Base-by-base conservation (phyloP, 2,113 vertebrate species). In the Eira barbara region DNA sequence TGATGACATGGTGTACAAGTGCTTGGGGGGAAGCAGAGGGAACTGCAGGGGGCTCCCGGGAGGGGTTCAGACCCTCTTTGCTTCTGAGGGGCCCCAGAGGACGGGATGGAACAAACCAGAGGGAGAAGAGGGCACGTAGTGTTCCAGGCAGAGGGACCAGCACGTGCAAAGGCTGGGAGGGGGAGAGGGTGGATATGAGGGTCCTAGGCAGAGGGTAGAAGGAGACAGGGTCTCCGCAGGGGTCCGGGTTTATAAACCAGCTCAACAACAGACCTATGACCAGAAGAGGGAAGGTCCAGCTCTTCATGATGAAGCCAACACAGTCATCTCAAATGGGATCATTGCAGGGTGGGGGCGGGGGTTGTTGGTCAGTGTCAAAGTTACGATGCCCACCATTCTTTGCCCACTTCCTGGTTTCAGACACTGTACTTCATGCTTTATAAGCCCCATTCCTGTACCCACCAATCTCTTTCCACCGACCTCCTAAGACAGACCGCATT, bases 381-480 rank as follows among this genome's bases (percentile, higher is more conserved):
- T 73, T 39, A 13, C 0, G 0, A 27, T 2, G 20, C 25, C n/a
- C n/a, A 23, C 57, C 15, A 0, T 57, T 45, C 39, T 27, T 2
- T 0, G 2, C 55, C 31, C 8, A 0, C 25, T 39, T 49, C 9
- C 67, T 29, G 49, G 47, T 7, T 27, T 14, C 42, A 63, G 67
- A 79, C n/a, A 0, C 57, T 11, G 18, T 0, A 74, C 10, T 14
- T 27, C 15, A 12, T 2, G 10, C 81, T 47, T 63, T 21, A 9
- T 13, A 27, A 0, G 4, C 2, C 31, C 3, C n/a, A 15, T 15
- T 61, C 31, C 79, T 47, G 1, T 11, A 52, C 36, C 79, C 71
- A 1, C 13, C 18, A 18, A 6, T 47, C 13, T 71, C 69, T 55
- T 52, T 47, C 94, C 45, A 7, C 36, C 69, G 9, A 20, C 52